phyloP scores from a whole-genome alignment of 1,140 invertebrate genomes.

The Sogatella furcifera region DNA sequence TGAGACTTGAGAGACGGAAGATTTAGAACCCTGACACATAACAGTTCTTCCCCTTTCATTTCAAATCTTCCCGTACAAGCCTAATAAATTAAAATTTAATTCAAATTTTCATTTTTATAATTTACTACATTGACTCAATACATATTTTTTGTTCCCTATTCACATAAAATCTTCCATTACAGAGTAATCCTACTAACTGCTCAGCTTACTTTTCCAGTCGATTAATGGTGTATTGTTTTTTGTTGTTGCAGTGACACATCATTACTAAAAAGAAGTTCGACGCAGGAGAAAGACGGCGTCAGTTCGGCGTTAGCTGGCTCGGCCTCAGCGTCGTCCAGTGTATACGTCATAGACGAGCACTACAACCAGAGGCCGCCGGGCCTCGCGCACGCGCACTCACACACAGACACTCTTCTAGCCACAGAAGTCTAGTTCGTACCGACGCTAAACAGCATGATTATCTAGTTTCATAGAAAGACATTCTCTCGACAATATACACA shows the following conservation, averaged over 20 bases:
- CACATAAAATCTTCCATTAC: no score
- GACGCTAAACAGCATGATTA: background rate
- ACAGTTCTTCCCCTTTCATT: no score
- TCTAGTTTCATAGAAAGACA: conserved; percentile 9
- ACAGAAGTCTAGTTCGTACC: conserved; percentile 44
- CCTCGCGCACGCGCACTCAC: conserved; percentile 24
- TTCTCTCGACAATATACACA: conserved; percentile 13
- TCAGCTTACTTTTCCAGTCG: no score
- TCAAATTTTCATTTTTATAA: no score
- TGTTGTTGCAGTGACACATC: conserved; percentile 35
- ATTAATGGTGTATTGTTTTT: background rate
- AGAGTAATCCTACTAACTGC: no score
- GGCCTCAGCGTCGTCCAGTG: conserved; percentile 25
- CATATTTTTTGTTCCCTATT: no score
- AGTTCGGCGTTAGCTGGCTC: conserved; percentile 5
- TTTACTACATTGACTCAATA: no score
- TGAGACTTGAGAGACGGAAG: no score
- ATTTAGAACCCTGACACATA: no score
- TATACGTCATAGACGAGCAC: conserved; percentile 51
- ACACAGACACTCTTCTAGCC: conserved; percentile 39
- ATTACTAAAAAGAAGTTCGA: conserved; percentile 34
- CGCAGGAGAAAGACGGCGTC: conserved; percentile 30
- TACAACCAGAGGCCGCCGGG: conserved; percentile 32
- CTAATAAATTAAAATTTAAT: no score
- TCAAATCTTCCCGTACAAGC: no score